Conservation (phyloP, 2,797 vertebrate species). For the Bradypodion ventrale region DNA sequence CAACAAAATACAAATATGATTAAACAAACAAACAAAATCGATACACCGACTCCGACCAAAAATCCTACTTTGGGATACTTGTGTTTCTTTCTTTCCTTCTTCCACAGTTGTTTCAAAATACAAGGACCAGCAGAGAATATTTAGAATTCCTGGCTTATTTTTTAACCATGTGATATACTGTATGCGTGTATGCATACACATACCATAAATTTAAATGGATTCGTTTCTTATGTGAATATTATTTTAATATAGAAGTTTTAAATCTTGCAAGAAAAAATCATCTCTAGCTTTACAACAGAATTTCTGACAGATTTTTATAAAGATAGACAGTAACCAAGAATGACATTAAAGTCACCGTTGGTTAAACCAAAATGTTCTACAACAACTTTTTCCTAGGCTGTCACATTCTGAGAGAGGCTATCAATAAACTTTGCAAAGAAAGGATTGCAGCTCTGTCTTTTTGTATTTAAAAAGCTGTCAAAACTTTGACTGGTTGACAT, state of each 20-base stretch:
- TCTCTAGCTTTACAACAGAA: constrained; percentile 21
- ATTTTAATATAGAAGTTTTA: constrained; percentile 6
- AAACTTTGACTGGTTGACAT: constrained; percentile 60
- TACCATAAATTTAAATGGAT: not conserved
- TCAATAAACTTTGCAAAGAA: constrained; percentile 61
- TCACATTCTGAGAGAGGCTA: constrained; percentile 57
- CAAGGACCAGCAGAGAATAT: not conserved
- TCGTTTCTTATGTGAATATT: not conserved
- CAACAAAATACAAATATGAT: too few species aligned
- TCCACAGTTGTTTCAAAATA: not conserved
- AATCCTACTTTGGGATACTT: too few species aligned
- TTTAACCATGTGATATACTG: not conserved
- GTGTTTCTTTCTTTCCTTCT: too few species aligned
- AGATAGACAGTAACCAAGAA: constrained; percentile 55
- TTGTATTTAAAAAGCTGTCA: constrained; percentile 55
- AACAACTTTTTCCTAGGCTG: constrained; percentile 65
- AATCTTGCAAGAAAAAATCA: not conserved
- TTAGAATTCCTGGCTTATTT: not conserved
- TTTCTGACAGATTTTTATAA: constrained; percentile 59
- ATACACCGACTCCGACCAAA: too few species aligned
- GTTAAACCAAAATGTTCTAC: constrained; percentile 58
- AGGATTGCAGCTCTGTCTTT: constrained; percentile 52
- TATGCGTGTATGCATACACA: not conserved
- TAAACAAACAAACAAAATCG: too few species aligned
- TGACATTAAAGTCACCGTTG: constrained; percentile 49